A percentile compares a stretch with the other conserved stretches of the same genome.
Evolutionary conservation across 2,113 vertebrate species (phyloP).

Genomic region (Trichechus manatus): DNA sequence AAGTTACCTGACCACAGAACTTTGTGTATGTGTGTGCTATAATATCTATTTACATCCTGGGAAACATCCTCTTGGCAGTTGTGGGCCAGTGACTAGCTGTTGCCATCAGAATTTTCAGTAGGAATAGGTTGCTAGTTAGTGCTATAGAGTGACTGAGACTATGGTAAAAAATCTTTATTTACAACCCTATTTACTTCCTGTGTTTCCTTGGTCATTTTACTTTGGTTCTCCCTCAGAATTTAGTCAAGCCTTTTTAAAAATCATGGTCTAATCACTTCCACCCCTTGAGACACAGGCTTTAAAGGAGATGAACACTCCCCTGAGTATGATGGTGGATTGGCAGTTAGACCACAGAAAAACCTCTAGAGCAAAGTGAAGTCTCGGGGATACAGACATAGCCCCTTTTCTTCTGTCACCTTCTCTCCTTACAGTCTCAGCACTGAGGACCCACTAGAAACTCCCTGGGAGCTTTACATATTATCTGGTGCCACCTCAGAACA

Average conservation of each 20-base stretch:
- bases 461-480: neutral
- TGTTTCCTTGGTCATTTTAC: conserved; percentile 34
- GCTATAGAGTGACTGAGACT: neutral
- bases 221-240: conserved; percentile 1
- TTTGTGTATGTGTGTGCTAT: neutral
- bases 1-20: neutral
- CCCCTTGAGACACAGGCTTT: neutral
- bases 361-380: neutral
- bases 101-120: conserved; percentile 3
- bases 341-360: neutral
- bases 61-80: neutral
- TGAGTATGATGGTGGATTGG: neutral
- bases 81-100: neutral
- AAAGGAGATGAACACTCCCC: neutral
- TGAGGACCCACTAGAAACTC: neutral
- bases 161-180: neutral
- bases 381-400: neutral
- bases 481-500: neutral
- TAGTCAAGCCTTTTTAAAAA: neutral
- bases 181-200: neutral
- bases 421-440: neutral
- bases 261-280: neutral
- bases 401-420: neutral
- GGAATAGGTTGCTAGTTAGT: neutral
- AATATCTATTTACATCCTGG: neutral